Conservation (phyloP, 2,888 invertebrate species). For the Darwinula stevensoni region DNA sequence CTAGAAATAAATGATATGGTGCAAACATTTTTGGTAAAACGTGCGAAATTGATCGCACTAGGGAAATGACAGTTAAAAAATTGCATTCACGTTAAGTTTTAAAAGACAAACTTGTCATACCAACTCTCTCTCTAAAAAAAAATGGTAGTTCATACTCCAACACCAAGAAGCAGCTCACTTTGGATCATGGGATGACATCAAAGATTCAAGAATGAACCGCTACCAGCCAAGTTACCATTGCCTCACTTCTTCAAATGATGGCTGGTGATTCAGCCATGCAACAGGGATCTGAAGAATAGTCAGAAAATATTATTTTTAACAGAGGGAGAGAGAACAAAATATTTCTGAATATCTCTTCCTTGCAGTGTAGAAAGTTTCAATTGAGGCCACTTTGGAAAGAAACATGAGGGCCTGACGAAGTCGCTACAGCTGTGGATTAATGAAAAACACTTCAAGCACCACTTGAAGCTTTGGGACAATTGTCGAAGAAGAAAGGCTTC, state of each 20-base stretch:
- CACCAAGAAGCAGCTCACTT: constrained; percentile 15
- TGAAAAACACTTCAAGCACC: constrained; percentile 26
- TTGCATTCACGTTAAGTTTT: too few species aligned
- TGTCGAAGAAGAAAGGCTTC: constrained; percentile 53
- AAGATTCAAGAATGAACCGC: constrained; percentile 20
- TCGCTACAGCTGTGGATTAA: constrained; percentile 41
- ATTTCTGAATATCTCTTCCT: too few species aligned
- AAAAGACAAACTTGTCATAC: constrained; percentile 4
- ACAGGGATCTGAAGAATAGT: too few species aligned
- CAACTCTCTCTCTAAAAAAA: constrained; percentile 4
- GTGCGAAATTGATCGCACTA: too few species aligned
- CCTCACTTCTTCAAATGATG: constrained; percentile 65
- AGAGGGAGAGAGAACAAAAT: too few species aligned
- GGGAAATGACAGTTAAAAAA: too few species aligned
- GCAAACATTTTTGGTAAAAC: too few species aligned
- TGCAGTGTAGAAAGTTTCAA: too few species aligned
- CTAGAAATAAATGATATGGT: too few species aligned
- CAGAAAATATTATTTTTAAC: too few species aligned
- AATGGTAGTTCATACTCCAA: background rate
- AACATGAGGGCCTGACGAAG: constrained; percentile 32
- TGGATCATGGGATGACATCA: constrained; percentile 25
- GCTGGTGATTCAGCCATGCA: constrained; percentile 80
- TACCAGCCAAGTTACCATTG: constrained; percentile 47
- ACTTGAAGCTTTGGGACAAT: constrained; percentile 63
- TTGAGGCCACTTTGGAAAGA: constrained; percentile 72